Conservation (phyloP, 2,888 invertebrate species). For the Lamellibrachia columna region DNA sequence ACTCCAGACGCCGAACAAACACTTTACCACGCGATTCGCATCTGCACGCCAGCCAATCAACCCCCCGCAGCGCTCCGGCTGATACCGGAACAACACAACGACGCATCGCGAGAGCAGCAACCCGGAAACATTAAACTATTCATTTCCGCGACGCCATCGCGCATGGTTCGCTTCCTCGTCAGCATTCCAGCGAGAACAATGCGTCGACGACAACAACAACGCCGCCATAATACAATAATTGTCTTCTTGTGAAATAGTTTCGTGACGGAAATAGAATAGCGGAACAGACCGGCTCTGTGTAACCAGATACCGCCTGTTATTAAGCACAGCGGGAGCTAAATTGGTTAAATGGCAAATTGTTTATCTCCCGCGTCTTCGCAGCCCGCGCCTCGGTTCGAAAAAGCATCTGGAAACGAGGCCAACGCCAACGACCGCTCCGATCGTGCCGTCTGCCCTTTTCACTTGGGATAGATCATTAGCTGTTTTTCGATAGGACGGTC, state of each 20-base stretch:
- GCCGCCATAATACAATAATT: not conserved
- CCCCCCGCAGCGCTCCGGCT: not conserved
- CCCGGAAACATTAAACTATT: conserved; percentile 7
- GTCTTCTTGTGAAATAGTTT: not conserved
- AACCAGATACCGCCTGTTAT: not conserved
- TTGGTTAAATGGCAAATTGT: not conserved
- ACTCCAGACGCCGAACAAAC: not conserved
- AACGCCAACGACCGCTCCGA: not conserved
- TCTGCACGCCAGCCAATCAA: not conserved
- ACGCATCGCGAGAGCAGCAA: not conserved
- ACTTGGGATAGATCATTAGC: not conserved
- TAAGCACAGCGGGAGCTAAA: conserved; percentile 16
- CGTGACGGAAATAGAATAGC: not conserved
- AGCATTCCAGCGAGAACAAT: not conserved
- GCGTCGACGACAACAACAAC: not conserved
- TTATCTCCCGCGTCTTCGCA: not conserved
- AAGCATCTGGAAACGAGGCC: not conserved
- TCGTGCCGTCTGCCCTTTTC: not conserved
- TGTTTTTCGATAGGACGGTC: not conserved
- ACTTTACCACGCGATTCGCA: not conserved
- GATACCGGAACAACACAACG: not conserved
- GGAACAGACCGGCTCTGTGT: not conserved
- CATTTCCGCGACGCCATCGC: not conserved
- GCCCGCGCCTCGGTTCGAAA: not conserved
- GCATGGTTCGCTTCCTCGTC: not conserved